A percentile compares a stretch with the other conserved stretches of the same genome.
phyloP scores from a whole-genome alignment of 2,797 vertebrate genomes.

The Cyclopterus lumpus region DNA sequence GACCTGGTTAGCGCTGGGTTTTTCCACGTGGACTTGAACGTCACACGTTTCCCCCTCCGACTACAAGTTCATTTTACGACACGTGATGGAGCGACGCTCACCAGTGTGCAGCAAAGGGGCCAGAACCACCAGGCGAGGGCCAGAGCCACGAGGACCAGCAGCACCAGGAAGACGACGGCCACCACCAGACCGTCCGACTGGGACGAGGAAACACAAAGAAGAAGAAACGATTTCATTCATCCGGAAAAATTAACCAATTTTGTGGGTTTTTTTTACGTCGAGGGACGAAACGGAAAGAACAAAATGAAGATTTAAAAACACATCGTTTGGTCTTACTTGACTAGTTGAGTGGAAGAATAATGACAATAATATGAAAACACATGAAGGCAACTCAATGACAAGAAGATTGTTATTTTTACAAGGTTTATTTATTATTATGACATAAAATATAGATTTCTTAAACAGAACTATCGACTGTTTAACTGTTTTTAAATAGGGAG shows the following conservation, averaged over 20 bases:
- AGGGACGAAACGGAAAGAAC: background rate
- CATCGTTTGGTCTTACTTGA: background rate
- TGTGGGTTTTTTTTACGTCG: background rate
- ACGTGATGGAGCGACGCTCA: no score
- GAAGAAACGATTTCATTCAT: no score
- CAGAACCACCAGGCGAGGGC: slow-evolving; percentile 97
- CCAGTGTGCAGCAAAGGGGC: slow-evolving; percentile 98
- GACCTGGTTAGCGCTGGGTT: background rate
- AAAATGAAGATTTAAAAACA: background rate
- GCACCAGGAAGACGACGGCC: slow-evolving; percentile 88
- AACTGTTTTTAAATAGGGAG: no score
- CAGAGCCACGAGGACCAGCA: slow-evolving; percentile 86
- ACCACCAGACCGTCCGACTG: slow-evolving; percentile 89
- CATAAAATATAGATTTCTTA: no score
- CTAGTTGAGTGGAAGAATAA: background rate
- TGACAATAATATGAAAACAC: background rate
- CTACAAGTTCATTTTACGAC: background rate
- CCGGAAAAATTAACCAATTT: background rate
- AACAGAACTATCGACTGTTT: no score
- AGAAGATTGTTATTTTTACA: background rate
- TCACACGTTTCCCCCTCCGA: background rate
- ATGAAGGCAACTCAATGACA: background rate
- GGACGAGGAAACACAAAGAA: background rate
- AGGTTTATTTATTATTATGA: background rate
- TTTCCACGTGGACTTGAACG: background rate